Base-by-base conservation (phyloP, 2,888 invertebrate genomes). In the Abrostola tripartita region DNA sequence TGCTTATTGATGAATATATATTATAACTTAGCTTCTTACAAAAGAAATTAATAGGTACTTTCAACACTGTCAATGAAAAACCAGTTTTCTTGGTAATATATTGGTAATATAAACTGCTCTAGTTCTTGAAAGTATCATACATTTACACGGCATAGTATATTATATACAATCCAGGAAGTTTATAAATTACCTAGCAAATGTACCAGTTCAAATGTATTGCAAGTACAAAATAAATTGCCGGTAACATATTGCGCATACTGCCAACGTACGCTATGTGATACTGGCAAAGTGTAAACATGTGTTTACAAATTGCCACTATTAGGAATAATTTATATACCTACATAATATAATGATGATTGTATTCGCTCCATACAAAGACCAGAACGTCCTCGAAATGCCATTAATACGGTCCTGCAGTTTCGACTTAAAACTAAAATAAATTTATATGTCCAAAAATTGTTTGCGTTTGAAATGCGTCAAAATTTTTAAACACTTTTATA, bases 121-220 rank as follows among this genome's bases (percentile, higher is more conserved):
- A 24, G 14, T 24, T 47, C 44, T 14, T 47, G 10, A 8, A 47
- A 47, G 8, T 6, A 42, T 42, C 5, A 24, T 42, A 42, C 14
- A 44, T 42, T 12, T 42, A 42, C 14, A 44, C 44, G 8, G 44
- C 44, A 47, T 47, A 44, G 8, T 24, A 47, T 24, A 14, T 14
- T 47, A 47, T 47, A 24, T 24, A 47, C 44, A 47, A 47, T 47
- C 14, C 44, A 47, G 44, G 24, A 47, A 47, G 44, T 47, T 14
- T 47, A 47, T 47, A 47, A 47, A 47, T 47, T 47, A 47, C 44
- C 44, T 9, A 47, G 24, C 44, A 47, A 47, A 47, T 47, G 44
- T 47, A 47, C 44, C 44, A 24, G 44, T 47, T 47, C 44, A 24
- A 47, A 47, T 47, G 44, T 47, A 47, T 24, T 47, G 44, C 24